A percentile compares a stretch with the other conserved stretches of the same genome.
These are phyloP conservation scores for Acropora yongei DNA, from an alignment of 64 coral and sea anemone genomes.

Conservation along the genomic window DNA sequence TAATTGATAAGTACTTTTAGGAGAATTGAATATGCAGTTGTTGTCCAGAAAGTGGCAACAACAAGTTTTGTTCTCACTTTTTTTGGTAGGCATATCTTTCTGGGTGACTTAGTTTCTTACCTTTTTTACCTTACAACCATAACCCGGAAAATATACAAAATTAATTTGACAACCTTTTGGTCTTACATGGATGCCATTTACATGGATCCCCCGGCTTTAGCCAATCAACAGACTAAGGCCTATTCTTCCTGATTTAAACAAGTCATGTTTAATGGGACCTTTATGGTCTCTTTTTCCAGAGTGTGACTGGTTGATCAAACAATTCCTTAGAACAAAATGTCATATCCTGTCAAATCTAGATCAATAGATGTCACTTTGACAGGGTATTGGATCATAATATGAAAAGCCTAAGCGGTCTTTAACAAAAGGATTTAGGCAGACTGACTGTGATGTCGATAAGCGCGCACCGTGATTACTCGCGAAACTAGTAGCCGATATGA, in stretches of 20 bases:
- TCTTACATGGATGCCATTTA: too few relatives aligned
- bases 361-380: constrained; percentile 3
- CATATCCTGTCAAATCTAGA: constrained; percentile 27
- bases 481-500: background rate
- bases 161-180: background rate
- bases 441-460: background rate
- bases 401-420: constrained; percentile 8
- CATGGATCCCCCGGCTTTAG: too few relatives aligned
- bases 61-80: background rate
- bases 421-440: background rate
- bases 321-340: background rate
- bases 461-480: background rate
- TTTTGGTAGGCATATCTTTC: background rate
- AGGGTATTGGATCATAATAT: background rate
- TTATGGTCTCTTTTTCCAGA: background rate
- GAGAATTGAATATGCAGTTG: too few relatives aligned
- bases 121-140: background rate
- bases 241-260: background rate
- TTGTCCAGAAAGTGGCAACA: too few relatives aligned
- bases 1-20: background rate
- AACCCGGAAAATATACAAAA: background rate
- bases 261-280: background rate
- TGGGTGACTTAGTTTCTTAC: background rate
- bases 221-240: background rate
- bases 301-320: constrained; percentile 6